Base-by-base conservation (phyloP, 1,140 invertebrate species). In the Lucilia cuprina region DNA sequence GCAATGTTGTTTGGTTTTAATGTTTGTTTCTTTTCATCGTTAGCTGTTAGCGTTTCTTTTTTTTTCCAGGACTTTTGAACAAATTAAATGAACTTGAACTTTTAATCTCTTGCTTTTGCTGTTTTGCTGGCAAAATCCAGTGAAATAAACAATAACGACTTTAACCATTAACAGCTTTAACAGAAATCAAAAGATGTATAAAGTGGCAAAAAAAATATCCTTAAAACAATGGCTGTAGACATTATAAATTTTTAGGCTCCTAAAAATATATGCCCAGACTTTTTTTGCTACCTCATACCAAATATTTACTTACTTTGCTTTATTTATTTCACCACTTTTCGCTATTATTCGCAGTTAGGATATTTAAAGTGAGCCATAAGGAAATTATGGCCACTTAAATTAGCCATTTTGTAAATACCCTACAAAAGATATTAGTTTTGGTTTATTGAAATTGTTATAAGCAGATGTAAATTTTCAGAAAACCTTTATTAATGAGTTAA, bases 71-170 rank as follows among this genome's bases (percentile, higher is more conserved):
- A n/a, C 75, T 82, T 74, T 41, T 82, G 34, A 82, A 49, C 19
- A 75, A 84, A 84, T 84, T 84, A 84, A 84, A 84, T 83, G 84
- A 84, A 84, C 84, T 84, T 84, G 84, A 84, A 84, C 77, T 82
- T 84, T 65, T 70, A 82, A 35, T 60, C 82, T 34, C 10, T 50
- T 10, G 34, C 41, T 70, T 70, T 60, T 7, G 13, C 19, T 30
- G 25, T 30, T 21, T 12, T 49, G 41, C 21, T 80, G 41, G 41
- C 30, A 80, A 50, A 8, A 41, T 10, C 74, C 47, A 77, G 47
- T 60, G 55, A 30, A 77, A 60, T 49, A 60, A 80, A 80, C 77
- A 49, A 80, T 50, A 50, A 78, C 49, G 50, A 78, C 74, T 34
- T 78, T 60, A 21, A 5, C 5, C 19, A 49, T 41, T 70, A 35